Conservation (phyloP, 2,113 vertebrate genomes). For the Panurus biarmicus region DNA sequence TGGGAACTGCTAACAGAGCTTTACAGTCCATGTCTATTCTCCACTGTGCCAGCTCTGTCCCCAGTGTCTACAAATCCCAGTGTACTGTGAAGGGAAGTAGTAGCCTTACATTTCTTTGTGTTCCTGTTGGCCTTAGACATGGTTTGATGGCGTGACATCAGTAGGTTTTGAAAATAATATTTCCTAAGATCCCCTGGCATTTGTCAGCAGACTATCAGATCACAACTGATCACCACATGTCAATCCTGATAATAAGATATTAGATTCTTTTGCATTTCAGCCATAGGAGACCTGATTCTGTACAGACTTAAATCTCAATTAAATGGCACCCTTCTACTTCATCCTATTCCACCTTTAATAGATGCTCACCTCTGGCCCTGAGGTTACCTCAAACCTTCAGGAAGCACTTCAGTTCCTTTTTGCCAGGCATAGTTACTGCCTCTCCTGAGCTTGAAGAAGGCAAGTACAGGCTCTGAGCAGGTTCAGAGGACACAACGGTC, state of each 20-base stretch:
- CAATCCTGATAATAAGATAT: neutral
- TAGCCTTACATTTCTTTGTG: neutral
- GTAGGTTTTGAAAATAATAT: neutral
- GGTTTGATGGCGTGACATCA: neutral
- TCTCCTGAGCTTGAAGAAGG: neutral
- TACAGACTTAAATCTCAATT: neutral
- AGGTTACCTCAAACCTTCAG: neutral
- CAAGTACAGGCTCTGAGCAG: neutral
- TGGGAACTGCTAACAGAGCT: accelerated
- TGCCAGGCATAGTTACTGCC: neutral
- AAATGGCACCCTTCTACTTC: neutral
- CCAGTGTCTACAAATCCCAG: neutral
- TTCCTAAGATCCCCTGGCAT: neutral
- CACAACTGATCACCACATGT: neutral
- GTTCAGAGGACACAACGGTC: neutral
- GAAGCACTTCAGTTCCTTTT: neutral
- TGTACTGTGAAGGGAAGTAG: neutral
- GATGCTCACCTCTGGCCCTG: neutral
- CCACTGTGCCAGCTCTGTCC: neutral
- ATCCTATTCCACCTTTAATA: neutral
- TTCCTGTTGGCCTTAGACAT: neutral
- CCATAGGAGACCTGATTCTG: neutral
- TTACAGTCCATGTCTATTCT: neutral
- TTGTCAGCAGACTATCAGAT: neutral
- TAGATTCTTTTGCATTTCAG: neutral